phyloP scores from a whole-genome alignment of 2,888 invertebrate genomes.

The Zaprionus bogoriensis region DNA sequence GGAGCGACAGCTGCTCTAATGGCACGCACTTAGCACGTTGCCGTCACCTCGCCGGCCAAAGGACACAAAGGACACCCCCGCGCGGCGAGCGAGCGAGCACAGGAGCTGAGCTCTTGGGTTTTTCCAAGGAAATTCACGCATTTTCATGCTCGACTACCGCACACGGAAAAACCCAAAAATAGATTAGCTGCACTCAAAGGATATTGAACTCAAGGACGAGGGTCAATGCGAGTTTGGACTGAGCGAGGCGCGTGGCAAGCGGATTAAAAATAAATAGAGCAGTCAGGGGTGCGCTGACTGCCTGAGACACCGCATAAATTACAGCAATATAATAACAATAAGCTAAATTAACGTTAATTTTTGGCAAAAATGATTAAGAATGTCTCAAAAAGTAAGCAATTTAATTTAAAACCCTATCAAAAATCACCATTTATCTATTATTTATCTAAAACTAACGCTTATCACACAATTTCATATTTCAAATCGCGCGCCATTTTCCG shows the following conservation, averaged over 20 bases:
- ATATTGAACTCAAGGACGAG: conserved; percentile 62
- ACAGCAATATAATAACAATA: too few species aligned
- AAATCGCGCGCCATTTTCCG: neutral
- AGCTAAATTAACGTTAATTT: too few species aligned
- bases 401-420: too few species aligned
- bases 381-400: too few species aligned
- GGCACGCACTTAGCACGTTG: conserved; percentile 73
- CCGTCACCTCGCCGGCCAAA: conserved; percentile 36
- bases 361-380: too few species aligned
- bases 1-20: conserved; percentile 68
- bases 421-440: too few species aligned
- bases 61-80: conserved; percentile 68
- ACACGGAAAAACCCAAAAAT: conserved; percentile 64
- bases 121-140: conserved; percentile 70
- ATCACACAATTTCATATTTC: neutral
- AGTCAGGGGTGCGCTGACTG: neutral
- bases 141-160: conserved; percentile 75
- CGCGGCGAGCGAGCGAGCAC: neutral
- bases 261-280: neutral
- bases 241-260: conserved; percentile 58
- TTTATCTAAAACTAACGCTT: too few species aligned
- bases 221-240: conserved; percentile 32
- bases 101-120: conserved; percentile 31
- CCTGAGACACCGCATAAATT: neutral
- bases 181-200: conserved; percentile 67